A percentile compares a stretch with the other conserved stretches of the same genome.
phyloP scores from a whole-genome alignment of 2,797 vertebrate genomes.

The Taenioides sp. region DNA sequence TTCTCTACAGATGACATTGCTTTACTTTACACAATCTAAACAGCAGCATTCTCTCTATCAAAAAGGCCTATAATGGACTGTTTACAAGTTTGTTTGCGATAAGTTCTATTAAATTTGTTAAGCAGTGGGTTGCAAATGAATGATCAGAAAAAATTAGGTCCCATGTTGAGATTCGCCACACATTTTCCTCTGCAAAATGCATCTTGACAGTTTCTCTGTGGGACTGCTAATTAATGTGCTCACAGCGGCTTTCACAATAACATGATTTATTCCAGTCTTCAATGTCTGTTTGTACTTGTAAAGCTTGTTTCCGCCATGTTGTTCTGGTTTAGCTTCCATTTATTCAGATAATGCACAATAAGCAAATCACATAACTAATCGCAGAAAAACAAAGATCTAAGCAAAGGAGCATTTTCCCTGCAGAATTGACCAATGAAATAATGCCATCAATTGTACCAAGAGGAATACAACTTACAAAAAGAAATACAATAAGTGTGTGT shows the following conservation, averaged over 20 bases:
- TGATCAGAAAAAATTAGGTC: background rate
- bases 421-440: background rate
- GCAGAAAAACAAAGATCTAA: background rate
- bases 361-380: constrained; percentile 2
- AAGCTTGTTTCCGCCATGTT: background rate
- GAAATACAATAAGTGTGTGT: background rate
- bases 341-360: constrained; percentile 6
- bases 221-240: constrained; percentile 5
- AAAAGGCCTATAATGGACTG: background rate
- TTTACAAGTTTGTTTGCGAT: background rate
- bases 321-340: constrained; percentile 1
- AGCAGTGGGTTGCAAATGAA: background rate
- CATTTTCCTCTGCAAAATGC: constrained; percentile 20
- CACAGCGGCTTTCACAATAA: background rate
- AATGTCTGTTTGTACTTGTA: background rate
- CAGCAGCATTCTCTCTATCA: background rate
- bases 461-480: background rate
- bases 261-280: constrained; percentile 11
- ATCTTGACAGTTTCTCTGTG: constrained; percentile 4
- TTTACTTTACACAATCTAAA: background rate
- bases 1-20: background rate
- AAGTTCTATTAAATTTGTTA: background rate
- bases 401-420: background rate
- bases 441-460: background rate
- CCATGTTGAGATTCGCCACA: background rate